Evolutionary conservation across 2,888 invertebrate genomes (phyloP), one percentile per base, ranked within the genome.

Genomic region (Acleris cristana): DNA sequence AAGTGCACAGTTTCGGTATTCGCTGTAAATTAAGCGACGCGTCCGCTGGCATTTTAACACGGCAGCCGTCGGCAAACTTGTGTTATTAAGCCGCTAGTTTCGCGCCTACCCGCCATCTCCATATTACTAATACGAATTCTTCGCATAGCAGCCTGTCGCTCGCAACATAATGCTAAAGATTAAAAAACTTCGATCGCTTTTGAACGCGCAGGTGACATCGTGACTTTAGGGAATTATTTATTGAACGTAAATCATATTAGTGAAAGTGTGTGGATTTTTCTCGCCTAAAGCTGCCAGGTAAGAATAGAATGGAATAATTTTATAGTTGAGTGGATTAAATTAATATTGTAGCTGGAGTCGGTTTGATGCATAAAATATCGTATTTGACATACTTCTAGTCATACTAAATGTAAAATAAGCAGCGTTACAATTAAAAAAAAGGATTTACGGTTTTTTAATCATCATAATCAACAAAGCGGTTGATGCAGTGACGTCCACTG

Each of bases 61-160:
- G 76, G 72, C 76, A 75, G 73, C 73, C 78, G 77, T 75, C 78
- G 80, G 81, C 80, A 79, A 89, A 89, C 86, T 89, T 88, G 79
- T 76, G 86, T 86, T 88, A 88, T 88, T 88, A 88, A 88, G 83
- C 82, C 79, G 79, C 84, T 79, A 81, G 80, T 81, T 81, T 77
- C 77, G 74, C 78, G 81, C 79, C 85, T 83, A 82, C 82, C 81
- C 79, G 75, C 79, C 79, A 76, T 74, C 68, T 73, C 66, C 73
- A 51, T 73, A 70, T 63, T 23, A 56, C 71, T 75, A 75, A 76
- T 73, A 71, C 70, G 75, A 75, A 77, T 77, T 76, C 77, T 76
- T 78, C 44, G 69, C 69, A 71, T 71, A 69, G 70, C 71, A 57
- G n/a, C 57, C 57, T 63, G 62, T 63, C 62, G 48, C 59, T 30